A percentile compares a stretch with the other conserved stretches of the same genome.
phyloP scores from a whole-genome alignment of 2,888 invertebrate genomes.

The Aplocera efformata region DNA sequence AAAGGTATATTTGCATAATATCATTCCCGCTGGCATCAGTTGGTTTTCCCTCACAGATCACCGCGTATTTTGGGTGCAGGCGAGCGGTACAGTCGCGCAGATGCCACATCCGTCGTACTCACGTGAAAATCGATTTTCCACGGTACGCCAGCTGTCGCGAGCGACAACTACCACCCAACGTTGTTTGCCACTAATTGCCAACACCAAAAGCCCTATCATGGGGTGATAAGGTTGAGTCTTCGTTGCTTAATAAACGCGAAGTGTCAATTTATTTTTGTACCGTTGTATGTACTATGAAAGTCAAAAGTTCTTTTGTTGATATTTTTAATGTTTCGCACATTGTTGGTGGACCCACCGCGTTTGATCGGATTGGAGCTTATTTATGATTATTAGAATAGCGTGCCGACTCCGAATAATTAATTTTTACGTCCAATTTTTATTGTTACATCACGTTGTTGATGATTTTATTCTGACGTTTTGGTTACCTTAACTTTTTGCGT shows the following conservation, averaged over 20 bases:
- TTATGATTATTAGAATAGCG: constrained; percentile 78
- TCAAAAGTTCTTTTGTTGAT: constrained; percentile 79
- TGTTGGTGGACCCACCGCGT: constrained; percentile 75
- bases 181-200: constrained; percentile 25
- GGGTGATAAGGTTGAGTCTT: constrained; percentile 36
- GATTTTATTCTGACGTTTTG: constrained; percentile 42
- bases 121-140: constrained; percentile 80
- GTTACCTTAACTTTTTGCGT: constrained; percentile 23
- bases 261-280: constrained; percentile 37
- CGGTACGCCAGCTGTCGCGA: constrained; percentile 76
- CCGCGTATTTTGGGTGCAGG: constrained; percentile 63
- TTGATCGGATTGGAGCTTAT: constrained; percentile 76
- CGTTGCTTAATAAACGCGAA: constrained; percentile 14
- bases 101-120: constrained; percentile 77
- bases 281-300: constrained; percentile 71
- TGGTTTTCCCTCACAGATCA: constrained; percentile 49
- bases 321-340: constrained; percentile 81
- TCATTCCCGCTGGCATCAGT: no score
- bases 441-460: constrained; percentile 59
- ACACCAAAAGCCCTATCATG: constrained; percentile 28
- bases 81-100: constrained; percentile 67
- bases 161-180: constrained; percentile 60
- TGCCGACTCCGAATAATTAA: constrained; percentile 73
- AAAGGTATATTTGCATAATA: no score
- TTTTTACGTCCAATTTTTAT: constrained; percentile 72